Base-by-base conservation (phyloP, 2,888 invertebrate genomes). In the Tyria jacobaeae region DNA sequence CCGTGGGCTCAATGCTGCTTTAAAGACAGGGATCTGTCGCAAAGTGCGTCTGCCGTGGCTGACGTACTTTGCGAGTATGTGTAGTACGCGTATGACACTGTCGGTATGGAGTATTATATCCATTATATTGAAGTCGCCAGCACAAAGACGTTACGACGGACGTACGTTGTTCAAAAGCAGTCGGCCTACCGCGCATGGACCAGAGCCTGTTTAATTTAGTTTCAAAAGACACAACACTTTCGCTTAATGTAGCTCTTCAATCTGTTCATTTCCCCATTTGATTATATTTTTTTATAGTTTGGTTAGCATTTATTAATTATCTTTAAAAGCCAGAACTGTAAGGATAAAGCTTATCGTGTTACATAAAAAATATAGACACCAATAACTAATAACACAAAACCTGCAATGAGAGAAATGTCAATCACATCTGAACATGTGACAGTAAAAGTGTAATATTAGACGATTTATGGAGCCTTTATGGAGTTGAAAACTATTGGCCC, bases 401-500 rank as follows among this genome's bases (percentile, higher is more conserved):
- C 25, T 49, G 44, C 34, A 39, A 56, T 52, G 56, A 62, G 52
- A 60, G 60, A 62, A 68, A 69, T 58, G 47, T 55, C 41, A 34
- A 57, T 66, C 64, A 75, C 75, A 79, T 81, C 73, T 79, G 74
- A 80, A 79, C 76, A 76, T 78, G 67, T 72, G 80, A 80, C 79
- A 79, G 71, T 81, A 75, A 84, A 84, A 82, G 77, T 80, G 83
- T 84, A 85, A 85, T 89, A 82, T 82, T 81, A 82, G 64, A 79
- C 78, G 78, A 88, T 88, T 86, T 87, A 88, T 85, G 76, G 68
- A 71, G 73, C 80, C 76, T 83, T 85, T 82, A 83, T 83, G 78
- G 80, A 82, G 80, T 76, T 80, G 77, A 80, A 83, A 83, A 80
- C 82, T 83, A 81, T 84, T 76, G 79, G 72, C 74, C 67, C 69